A percentile compares a stretch with the other conserved stretches of the same genome.
Evolutionary conservation across 2,113 vertebrate genomes (phyloP).

Genomic region (Anser brachyrhynchus): DNA sequence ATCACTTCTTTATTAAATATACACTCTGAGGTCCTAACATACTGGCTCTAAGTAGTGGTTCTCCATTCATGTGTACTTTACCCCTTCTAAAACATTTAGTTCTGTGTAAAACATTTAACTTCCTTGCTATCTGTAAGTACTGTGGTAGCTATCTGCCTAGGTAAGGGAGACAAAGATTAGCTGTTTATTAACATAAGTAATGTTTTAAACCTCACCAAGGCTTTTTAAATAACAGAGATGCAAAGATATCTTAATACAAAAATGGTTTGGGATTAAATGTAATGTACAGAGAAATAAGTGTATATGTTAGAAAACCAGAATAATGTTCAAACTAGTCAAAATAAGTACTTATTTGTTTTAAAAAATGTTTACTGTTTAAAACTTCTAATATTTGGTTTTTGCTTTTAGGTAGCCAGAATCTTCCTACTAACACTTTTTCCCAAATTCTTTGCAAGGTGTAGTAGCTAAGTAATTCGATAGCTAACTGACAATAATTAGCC

Average conservation of each 20-base stretch:
- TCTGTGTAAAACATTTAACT: slow-evolving; percentile 3
- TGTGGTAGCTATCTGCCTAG: not conserved
- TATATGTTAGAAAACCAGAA: slow-evolving; percentile 46
- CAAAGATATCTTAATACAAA: not conserved
- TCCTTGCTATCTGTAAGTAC: not conserved
- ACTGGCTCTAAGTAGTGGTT: not conserved
- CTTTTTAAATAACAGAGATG: slow-evolving; percentile 52
- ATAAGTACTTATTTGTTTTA: not conserved
- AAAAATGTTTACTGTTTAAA: not conserved
- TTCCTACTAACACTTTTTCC: not conserved
- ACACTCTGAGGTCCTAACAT: not conserved
- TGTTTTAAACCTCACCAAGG: slow-evolving; percentile 68
- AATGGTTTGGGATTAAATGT: slow-evolving; percentile 57
- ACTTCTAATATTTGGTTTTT: not conserved
- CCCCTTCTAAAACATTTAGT: slow-evolving; percentile 33
- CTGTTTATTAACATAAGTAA: slow-evolving; percentile 73
- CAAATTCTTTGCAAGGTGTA: slow-evolving; percentile 7
- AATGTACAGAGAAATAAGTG: slow-evolving; percentile 43
- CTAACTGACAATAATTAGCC: slow-evolving; percentile 72
- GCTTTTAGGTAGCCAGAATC: not conserved
- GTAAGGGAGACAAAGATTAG: slow-evolving; percentile 9
- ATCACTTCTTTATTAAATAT: slow-evolving; percentile 16
- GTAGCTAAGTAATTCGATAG: slow-evolving; percentile 28
- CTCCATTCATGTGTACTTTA: slow-evolving; percentile 22
- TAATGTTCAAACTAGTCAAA: slow-evolving; percentile 36